A percentile compares a stretch with the other conserved stretches of the same genome.
phyloP scores from a whole-genome alignment of 64 coral and sea anemone genomes.

The Catalaphyllia jardinei region DNA sequence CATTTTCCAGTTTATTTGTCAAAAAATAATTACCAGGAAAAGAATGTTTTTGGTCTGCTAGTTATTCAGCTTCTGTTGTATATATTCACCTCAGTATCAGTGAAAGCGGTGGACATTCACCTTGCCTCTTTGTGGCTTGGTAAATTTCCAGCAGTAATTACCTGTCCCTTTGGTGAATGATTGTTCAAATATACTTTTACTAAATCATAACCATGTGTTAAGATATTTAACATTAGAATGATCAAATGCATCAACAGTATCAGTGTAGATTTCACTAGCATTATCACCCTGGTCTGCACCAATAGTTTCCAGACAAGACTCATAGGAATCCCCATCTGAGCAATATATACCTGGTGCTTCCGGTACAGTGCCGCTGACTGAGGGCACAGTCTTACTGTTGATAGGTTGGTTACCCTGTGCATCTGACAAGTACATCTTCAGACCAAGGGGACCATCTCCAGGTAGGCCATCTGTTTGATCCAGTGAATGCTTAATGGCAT shows the following conservation, averaged over 20 bases:
- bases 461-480: conserved; percentile 22
- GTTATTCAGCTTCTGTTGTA: too few species aligned
- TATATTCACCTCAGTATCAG: too few species aligned
- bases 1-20: too few species aligned
- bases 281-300: conserved; percentile 24
- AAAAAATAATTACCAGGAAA: too few species aligned
- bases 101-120: too few species aligned
- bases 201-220: conserved; percentile 28
- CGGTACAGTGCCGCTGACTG: neutral
- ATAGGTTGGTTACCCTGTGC: neutral
- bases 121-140: too few species aligned
- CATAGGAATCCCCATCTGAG: conserved; percentile 30
- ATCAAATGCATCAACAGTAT: conserved; percentile 26
- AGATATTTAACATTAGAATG: conserved; percentile 5
- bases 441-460: conserved; percentile 49
- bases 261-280: conserved; percentile 9
- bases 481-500: conserved; percentile 56
- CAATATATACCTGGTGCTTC: conserved; percentile 13
- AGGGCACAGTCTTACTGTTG: conserved; percentile 33
- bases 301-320: conserved; percentile 22
- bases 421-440: conserved; percentile 50
- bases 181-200: neutral
- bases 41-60: too few species aligned
- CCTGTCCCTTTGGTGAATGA: too few species aligned
- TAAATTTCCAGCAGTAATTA: too few species aligned